Evolutionary conservation across 2,888 invertebrate species (phyloP).

Genomic region (Adineta ricciae): DNA sequence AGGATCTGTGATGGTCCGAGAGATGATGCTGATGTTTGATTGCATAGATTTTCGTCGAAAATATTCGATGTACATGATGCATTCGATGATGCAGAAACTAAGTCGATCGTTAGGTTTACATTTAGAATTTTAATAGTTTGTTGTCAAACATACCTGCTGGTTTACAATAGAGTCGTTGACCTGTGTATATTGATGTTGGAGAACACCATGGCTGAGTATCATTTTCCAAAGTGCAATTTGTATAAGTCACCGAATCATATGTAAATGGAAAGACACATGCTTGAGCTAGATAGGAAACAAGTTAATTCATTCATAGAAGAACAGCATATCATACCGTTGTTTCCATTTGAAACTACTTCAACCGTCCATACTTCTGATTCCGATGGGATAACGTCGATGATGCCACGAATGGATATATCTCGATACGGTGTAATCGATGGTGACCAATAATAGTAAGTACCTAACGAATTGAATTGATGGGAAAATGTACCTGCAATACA

Average conservation of each 20-base stretch:
- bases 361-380: neutral
- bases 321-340: neutral
- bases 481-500: neutral
- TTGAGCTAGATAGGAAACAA: neutral
- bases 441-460: constrained; percentile 33
- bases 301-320: neutral
- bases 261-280: constrained; percentile 25
- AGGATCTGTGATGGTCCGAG: neutral
- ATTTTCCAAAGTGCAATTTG: constrained; percentile 15
- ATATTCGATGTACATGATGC: neutral
- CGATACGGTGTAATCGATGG: neutral
- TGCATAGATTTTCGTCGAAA: neutral
- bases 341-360: neutral
- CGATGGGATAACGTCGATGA: constrained; percentile 15
- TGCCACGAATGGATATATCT: neutral
- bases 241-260: neutral
- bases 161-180: constrained; percentile 6
- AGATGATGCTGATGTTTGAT: neutral
- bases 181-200: neutral
- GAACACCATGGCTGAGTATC: constrained; percentile 24
- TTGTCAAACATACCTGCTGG: constrained; percentile 2
- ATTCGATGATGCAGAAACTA: neutral
- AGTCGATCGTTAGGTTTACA: no score
- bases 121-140: no score
- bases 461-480: constrained; percentile 22